Base-by-base conservation (phyloP, 2,888 invertebrate species). In the Hirtodrosophila confusa region DNA sequence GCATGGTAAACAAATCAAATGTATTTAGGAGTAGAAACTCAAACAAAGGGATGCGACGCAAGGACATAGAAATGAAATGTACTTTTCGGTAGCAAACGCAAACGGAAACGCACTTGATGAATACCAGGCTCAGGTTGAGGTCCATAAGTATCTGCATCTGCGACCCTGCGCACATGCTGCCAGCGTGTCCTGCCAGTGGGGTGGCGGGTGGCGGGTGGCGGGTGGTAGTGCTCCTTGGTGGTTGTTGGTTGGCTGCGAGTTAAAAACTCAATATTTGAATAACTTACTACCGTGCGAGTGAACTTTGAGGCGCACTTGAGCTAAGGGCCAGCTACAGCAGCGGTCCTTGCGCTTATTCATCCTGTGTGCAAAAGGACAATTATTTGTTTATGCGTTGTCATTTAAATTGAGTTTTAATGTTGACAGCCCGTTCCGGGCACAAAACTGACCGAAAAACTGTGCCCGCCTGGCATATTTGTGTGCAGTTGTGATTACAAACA, bases 341-440 rank as follows among this genome's bases (percentile, higher is more conserved):
- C 24, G 40, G 35, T 41, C 36, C 37, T 9, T 9, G 37, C 43
- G 51, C 12, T 33, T 24, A 29, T 29, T 12, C 4, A 6, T 11
- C 10, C 7, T 50, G 58, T 64, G 61, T 61, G 78, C 65, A 90
- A 90, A 89, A 90, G 89, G 88, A 90, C 90, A 89, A 89, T 89
- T 90, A 90, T 90, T 90, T 90, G 88, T 78, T 90, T 89, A 88
- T 80, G 80, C 84, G 80, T 84, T 90, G 90, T 90, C 90, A 90
- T 87, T 89, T 86, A 89, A 90, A 90, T 90, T 90, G 91, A 90
- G 89, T 89, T 90, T 89, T 86, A 86, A 89, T 90, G 90, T 90
- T 80, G 86, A 88, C 80, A 86, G 17, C 69, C 69, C 49, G 62
- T 36, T 54, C 57, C 41, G 36, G 43, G 27, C 60, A 41, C 37